Conservation (phyloP, 2,797 vertebrate species). For the Acestrorhynchus altus region DNA sequence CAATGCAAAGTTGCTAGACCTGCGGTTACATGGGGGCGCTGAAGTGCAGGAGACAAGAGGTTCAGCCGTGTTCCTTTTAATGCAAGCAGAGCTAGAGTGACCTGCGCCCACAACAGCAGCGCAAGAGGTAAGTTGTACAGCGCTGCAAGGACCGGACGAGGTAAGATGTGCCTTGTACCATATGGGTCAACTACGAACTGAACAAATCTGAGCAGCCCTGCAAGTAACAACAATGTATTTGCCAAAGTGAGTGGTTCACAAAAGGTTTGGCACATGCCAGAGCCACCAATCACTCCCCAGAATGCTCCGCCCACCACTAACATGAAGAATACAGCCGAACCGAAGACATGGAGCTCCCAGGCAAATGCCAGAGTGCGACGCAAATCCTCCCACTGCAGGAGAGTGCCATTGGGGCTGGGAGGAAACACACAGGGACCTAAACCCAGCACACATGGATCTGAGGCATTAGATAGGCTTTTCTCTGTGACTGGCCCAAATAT, state of each 20-base stretch:
- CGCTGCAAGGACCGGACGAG: constrained; percentile 73
- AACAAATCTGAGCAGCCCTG: constrained; percentile 77
- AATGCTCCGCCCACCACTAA: constrained; percentile 74
- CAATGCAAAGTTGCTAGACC: constrained; percentile 72
- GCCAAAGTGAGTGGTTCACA: constrained; percentile 71
- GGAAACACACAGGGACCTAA: constrained; percentile 62
- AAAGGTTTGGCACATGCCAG: constrained; percentile 65
- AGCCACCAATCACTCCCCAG: constrained; percentile 70
- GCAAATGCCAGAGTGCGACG: constrained; percentile 80
- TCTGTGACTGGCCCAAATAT: constrained; percentile 53
- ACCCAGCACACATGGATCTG: constrained; percentile 63
- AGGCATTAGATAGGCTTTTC: constrained; percentile 45
- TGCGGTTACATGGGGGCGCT: constrained; percentile 73
- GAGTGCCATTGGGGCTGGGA: constrained; percentile 77
- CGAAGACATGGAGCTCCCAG: constrained; percentile 88
- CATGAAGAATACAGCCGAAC: constrained; percentile 78
- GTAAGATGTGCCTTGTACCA: constrained; percentile 78
- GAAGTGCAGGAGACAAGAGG: constrained; percentile 72
- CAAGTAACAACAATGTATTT: constrained; percentile 76
- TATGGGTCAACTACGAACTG: constrained; percentile 89
- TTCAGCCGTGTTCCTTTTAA: constrained; percentile 69
- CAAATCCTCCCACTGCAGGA: constrained; percentile 84
- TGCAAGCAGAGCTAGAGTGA: constrained; percentile 77
- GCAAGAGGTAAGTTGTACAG: constrained; percentile 85
- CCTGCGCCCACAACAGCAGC: constrained; percentile 80